phyloP scores from a whole-genome alignment of 1,140 invertebrate species.

The Drosophila teissieri region DNA sequence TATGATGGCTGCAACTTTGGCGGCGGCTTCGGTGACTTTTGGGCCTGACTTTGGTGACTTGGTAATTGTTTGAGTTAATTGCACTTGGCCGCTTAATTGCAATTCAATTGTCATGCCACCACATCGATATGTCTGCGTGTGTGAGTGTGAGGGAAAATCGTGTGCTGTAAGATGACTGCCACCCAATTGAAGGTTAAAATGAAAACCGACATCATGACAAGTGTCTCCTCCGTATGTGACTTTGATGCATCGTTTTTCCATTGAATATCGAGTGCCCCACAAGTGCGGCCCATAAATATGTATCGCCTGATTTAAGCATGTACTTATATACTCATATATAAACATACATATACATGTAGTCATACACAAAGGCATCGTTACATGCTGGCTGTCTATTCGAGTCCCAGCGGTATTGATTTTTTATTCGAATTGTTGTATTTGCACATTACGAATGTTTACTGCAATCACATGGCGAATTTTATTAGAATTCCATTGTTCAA shows the following conservation, averaged over 20 bases:
- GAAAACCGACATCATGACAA: constrained; percentile 48
- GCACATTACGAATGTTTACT: constrained; percentile 41
- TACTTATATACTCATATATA: constrained; percentile 19
- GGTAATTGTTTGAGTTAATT: constrained; percentile 76
- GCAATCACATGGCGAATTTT: constrained; percentile 57
- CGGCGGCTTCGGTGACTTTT: constrained; percentile 35
- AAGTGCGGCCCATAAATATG: constrained; percentile 46
- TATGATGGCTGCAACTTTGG: constrained; percentile 53
- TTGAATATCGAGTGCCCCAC: constrained; percentile 43
- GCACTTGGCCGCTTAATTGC: constrained; percentile 78
- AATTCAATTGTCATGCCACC: constrained; percentile 80
- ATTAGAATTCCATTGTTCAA: constrained; percentile 75
- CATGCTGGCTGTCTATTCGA: constrained; percentile 26
- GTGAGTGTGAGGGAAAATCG: constrained; percentile 29
- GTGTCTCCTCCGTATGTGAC: constrained; percentile 49
- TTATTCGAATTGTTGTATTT: constrained; percentile 23
- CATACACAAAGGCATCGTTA: constrained; percentile 36
- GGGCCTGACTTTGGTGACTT: constrained; percentile 53
- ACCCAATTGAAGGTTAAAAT: constrained; percentile 66
- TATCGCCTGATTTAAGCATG: constrained; percentile 55
- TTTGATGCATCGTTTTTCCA: constrained; percentile 70
- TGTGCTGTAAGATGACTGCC: constrained; percentile 42
- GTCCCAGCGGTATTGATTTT: constrained; percentile 59
- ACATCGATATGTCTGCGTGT: constrained; percentile 29
- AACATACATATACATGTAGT: neutral